A percentile compares a stretch with the other conserved stretches of the same genome.
These are phyloP conservation scores for Carduelis carduelis DNA, from an alignment of 2,797 vertebrate genomes.

Conservation along the genomic window DNA sequence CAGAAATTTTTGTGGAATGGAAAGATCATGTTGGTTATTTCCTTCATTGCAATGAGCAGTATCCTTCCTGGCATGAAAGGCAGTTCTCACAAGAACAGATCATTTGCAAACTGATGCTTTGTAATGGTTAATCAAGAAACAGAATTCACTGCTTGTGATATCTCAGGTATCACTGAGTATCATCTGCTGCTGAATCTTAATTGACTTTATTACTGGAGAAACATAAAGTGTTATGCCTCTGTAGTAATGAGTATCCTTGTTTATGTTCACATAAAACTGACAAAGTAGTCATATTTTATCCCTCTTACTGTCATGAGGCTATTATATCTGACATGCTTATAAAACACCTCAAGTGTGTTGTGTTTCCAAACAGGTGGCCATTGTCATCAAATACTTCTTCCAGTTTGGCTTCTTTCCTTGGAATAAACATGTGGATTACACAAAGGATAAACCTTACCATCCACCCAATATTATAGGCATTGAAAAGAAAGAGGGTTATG, in stretches of 20 bases:
- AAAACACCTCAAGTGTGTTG: not conserved
- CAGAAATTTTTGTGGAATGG: not conserved
- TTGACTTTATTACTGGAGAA: not conserved
- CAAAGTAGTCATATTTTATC: not conserved
- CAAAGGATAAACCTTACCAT: constrained; percentile 84
- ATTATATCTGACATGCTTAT: not conserved
- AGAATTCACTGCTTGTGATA: not conserved
- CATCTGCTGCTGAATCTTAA: not conserved
- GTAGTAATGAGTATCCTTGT: not conserved
- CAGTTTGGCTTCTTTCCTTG: constrained; percentile 98
- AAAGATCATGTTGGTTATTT: not conserved
- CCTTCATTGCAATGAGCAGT: not conserved
- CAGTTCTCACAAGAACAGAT: not conserved
- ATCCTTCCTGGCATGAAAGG: not conserved
- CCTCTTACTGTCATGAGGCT: not conserved
- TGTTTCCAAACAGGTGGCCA: constrained; percentile 82
- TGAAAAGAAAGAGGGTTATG: constrained; percentile 97
- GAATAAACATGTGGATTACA: constrained; percentile 83
- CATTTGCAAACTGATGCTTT: not conserved
- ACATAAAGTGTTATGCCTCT: not conserved
- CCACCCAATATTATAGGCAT: constrained; percentile 95
- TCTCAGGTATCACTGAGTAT: not conserved
- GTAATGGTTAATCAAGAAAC: not conserved
- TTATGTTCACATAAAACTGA: not conserved
- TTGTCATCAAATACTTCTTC: constrained; percentile 97